Evolutionary conservation across 2,113 vertebrate genomes (phyloP).

Genomic region (Lampris incognitus): DNA sequence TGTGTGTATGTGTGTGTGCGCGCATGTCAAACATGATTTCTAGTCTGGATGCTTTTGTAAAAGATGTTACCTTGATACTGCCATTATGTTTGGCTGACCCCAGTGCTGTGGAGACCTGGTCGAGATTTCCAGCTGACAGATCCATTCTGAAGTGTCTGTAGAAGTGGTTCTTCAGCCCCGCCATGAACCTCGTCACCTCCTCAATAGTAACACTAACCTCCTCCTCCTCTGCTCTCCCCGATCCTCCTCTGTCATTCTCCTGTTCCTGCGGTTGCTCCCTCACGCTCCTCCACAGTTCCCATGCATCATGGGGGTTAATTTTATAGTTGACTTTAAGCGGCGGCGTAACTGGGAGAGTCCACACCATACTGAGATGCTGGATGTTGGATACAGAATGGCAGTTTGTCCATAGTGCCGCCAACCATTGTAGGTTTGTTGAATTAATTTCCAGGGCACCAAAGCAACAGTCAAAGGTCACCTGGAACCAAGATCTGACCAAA

Average conservation of each 20-base stretch:
- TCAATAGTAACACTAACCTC: conserved; percentile 82
- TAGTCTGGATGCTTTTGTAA: neutral
- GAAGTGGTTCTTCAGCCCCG: conserved; percentile 89
- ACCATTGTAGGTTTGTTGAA: conserved; percentile 89
- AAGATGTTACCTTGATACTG: conserved; percentile 88
- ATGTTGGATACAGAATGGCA: conserved; percentile 76
- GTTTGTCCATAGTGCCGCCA: conserved; percentile 90
- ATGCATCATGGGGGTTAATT: conserved; percentile 87
- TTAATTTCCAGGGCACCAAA: conserved; percentile 86
- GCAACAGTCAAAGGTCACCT: conserved; percentile 90
- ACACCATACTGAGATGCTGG: conserved; percentile 83
- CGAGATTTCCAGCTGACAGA: conserved; percentile 87
- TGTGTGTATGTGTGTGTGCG: too few species aligned
- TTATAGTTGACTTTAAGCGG: conserved; percentile 87
- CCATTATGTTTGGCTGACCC: conserved; percentile 88
- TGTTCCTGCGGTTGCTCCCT: conserved; percentile 60
- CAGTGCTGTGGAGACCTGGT: conserved; percentile 87
- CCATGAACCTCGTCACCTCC: conserved; percentile 88
- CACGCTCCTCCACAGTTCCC: conserved; percentile 89
- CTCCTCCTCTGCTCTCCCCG: conserved; percentile 34
- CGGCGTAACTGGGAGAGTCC: conserved; percentile 83
- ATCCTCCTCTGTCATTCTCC: neutral
- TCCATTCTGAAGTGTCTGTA: conserved; percentile 85
- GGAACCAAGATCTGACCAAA: conserved; percentile 89
- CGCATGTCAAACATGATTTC: neutral